Evolutionary conservation across 1,140 invertebrate genomes (phyloP), one percentile per base, ranked within the genome.

Genomic region (Drosophila mauritiana): DNA sequence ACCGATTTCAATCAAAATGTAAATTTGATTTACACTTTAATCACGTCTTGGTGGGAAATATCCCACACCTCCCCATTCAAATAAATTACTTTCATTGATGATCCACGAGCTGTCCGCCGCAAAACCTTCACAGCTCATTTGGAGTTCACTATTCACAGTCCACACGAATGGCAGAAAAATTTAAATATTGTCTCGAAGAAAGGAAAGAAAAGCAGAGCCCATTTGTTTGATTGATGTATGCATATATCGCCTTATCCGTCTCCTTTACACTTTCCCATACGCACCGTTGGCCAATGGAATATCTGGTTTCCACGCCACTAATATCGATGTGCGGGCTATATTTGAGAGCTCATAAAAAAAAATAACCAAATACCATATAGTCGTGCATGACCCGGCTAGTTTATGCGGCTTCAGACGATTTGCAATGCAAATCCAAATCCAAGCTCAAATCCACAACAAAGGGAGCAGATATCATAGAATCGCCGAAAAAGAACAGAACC

Each of bases 271-370:
- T 76, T 76, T 76, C 73, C 54, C 73, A 68, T 58, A 73, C 72
- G 39, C 73, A 31, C 34, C 51, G 31, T 34, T 34, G 63, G 49
- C 56, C 31, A 57, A 51, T 40, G 64, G 52, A 39, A 54, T 70
- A 70, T 78, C 56, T 78, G 74, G 74, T 78, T 70, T 78, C 74
- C 51, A 70, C 65, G 74, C 51, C 74, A 72, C 69, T 55, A 69
- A 63, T 59, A 81, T 58, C 48, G 49, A 63, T 52, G 42, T 69
- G 51, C 40, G 46, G 48, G 39, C 65, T 77, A 53, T 85, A 73
- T 85, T 65, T 54, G 56, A 73, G 55, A 84, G 67, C 67, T 80
- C 77, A 80, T 85, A 85, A 85, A 85, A 17, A 17, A 17, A 17
- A 17, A 17, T 17, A 22, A 22, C 20, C 20, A 22, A 22, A 85